phyloP scores from a whole-genome alignment of 2,888 invertebrate genomes.

The Nemapogon koenigi region DNA sequence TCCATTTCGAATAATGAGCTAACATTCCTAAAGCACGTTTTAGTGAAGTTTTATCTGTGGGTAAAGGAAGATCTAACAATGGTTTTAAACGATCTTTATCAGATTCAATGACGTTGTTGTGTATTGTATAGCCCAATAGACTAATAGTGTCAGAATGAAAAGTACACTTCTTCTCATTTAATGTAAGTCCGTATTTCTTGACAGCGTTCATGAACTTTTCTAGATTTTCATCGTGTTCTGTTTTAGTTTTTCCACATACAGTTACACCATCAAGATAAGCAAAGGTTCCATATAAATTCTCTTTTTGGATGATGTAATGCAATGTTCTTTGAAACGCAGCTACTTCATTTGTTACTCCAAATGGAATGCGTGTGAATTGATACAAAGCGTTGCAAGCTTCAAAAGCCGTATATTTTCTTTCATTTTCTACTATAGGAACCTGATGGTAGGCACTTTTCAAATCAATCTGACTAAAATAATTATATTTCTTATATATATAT shows the following conservation, averaged over 20 bases:
- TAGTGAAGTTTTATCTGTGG: not conserved
- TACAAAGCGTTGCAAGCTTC: not conserved
- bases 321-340: constrained; percentile 2
- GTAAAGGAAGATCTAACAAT: not conserved
- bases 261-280: not conserved
- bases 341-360: constrained; percentile 1
- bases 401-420: constrained; percentile 2
- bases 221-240: not conserved
- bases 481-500: not conserved
- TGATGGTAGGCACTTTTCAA: not conserved
- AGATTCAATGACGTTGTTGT: not conserved
- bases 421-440: not conserved
- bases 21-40: not conserved
- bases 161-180: not conserved
- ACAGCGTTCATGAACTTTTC: not conserved
- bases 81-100: not conserved
- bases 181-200: not conserved
- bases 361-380: constrained; percentile 5
- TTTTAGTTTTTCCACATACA: not conserved
- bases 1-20: not conserved
- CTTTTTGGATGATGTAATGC: not conserved
- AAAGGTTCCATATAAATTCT: not conserved
- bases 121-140: not conserved
- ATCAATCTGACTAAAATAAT: not conserved
- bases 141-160: not conserved